Evolutionary conservation across 2,888 invertebrate genomes (phyloP).

Genomic region (Ectemnius lituratus): DNA sequence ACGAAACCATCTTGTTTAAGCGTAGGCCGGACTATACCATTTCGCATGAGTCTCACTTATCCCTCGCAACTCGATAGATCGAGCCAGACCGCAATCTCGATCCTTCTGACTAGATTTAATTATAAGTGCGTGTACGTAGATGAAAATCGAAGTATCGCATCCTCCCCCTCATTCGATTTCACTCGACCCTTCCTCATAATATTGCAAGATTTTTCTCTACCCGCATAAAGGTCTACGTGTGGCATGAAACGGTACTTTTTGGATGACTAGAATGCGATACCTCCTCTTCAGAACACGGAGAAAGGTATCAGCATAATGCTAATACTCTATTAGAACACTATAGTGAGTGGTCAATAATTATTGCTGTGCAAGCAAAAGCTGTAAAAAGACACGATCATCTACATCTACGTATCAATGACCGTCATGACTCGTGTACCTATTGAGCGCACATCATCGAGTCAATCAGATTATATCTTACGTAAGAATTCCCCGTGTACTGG

Average conservation of each 20-base stretch:
- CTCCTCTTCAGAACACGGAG: conserved; percentile 40
- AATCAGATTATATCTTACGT: background rate
- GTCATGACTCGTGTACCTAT: background rate
- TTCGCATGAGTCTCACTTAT: conserved; percentile 43
- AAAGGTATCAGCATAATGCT: conserved; percentile 31
- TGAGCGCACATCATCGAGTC: too few relatives aligned
- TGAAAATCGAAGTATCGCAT: conserved; percentile 30
- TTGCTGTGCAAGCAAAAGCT: conserved; percentile 58
- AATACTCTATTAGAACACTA: conserved; percentile 38
- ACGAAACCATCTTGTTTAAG: conserved; percentile 64
- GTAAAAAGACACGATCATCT: conserved; percentile 45
- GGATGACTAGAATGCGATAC: conserved; percentile 20
- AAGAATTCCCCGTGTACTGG: conserved; percentile 40
- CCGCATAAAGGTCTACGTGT: too few relatives aligned
- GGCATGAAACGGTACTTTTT: background rate
- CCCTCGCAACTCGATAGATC: conserved; percentile 24
- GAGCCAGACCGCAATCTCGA: conserved; percentile 29
- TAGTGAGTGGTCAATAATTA: conserved; percentile 47
- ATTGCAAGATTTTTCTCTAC: too few relatives aligned
- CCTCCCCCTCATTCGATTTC: conserved; percentile 12
- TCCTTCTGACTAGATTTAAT: conserved; percentile 50
- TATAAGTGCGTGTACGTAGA: conserved; percentile 37
- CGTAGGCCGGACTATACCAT: conserved; percentile 75
- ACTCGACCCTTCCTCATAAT: background rate
- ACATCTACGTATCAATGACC: conserved; percentile 34